Evolutionary conservation across 2,113 vertebrate species (phyloP), one percentile per base, ranked within the genome.

Genomic region (Cyrtonyx montezumae): DNA sequence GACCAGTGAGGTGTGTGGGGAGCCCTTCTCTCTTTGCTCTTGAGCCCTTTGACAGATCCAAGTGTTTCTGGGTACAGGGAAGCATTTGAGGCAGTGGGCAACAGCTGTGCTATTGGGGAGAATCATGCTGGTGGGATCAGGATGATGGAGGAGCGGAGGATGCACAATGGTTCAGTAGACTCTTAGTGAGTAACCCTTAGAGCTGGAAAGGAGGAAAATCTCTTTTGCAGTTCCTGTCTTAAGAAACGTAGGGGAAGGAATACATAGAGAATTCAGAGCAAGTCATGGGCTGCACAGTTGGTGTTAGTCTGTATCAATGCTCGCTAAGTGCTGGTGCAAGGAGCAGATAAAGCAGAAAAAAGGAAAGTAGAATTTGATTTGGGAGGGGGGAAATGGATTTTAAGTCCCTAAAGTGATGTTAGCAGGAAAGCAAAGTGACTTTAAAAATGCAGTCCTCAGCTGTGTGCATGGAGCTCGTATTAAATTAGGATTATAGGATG

Each of bases 161-260:
- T 37, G 46, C 28, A 14, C 0, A 0, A 7, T 70, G 61, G 17
- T 25, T 80, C 77, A 67, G 26, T 34, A 55, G 26, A 40, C 0
- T 18, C 3, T 1, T 13, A 23, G 28, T 59, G 48, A 73, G 48
- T 26, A 53, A 42, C 28, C 8, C 19, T 26, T 32, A 8, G 9
- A 78, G 46, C 15, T 67, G 61, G 16, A 68, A 63, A 58, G 16
- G 15, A 14, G 22, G 9, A 20, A 78, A 78, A 89, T 20, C 19
- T 68, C 17, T 53, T 91, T 55, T 83, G 68, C 23, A 26, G 46
- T 10, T 83, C 28, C 37, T 79, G 22, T 3, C 46, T 55, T 89
- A 48, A 58, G 51, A 74, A 83, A 66, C 17, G 12, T 18, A 13
- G 40, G 42, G 34, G 26, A 48, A 77, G 73, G 46, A 28, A 13